Base-by-base conservation (phyloP, 2,797 vertebrate genomes). In the Allobates femoralis region DNA sequence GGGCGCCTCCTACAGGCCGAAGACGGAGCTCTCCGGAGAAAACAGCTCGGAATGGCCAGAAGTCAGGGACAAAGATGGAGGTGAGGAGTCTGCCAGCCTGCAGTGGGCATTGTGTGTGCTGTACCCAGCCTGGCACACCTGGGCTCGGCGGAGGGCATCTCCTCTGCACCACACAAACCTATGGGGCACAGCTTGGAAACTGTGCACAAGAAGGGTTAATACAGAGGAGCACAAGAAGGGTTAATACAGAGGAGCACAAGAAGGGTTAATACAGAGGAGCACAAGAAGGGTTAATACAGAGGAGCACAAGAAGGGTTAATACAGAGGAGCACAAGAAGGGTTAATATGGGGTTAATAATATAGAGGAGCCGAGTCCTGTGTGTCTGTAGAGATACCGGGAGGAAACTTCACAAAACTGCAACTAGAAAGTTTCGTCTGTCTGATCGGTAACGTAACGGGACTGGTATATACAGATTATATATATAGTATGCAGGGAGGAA, bases 1-100 rank as follows among this genome's bases (percentile, higher is more conserved):
- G 85, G 90, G 87, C 26, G 32, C 89, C 76, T 87, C 84, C 84
- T 75, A 58, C 23, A 89, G 89, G 80, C 87, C 86, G 80, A 73
- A 77, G 73, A 89, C 82, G 69, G 84, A 71, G 86, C 84, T 84
- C 46, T 77, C 18, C 56, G 58, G 28, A 37, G 51, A 58, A 32
- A 64, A 77, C 23, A 21, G 21, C 12, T 62, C 3, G 4, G 21
- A 58, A 2, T 60, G n/a, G n/a, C n/a, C n/a, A n/a, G n/a, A n/a
- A n/a, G n/a, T n/a, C n/a, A n/a, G n/a, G n/a, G n/a, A n/a, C n/a
- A n/a, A n/a, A n/a, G n/a, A n/a, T n/a, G n/a, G n/a, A n/a, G n/a
- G n/a, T n/a, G n/a, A n/a, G n/a, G n/a, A n/a, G n/a, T n/a, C 56
- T 58, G 83, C 12, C 67, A 14, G 83, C 19, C 23, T 10, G 23